Evolutionary conservation across 2,797 vertebrate genomes (phyloP).

Genomic region (Enteromius treurensis): DNA sequence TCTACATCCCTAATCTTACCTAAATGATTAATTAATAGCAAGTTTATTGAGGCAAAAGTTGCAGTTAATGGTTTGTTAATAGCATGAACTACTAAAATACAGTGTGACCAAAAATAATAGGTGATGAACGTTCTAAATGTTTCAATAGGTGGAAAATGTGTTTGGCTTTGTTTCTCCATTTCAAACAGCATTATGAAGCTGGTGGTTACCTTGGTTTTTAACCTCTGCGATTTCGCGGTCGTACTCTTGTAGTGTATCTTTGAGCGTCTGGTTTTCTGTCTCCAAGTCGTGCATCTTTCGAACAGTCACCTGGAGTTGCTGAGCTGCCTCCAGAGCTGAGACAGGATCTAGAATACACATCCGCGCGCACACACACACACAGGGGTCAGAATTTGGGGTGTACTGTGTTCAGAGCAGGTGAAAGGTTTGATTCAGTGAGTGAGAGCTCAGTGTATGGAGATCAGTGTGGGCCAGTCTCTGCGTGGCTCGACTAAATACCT

Average conservation of each 20-base stretch:
- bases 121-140: not conserved
- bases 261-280: conserved; percentile 89
- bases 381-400: not conserved
- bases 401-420: not conserved
- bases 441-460: conserved; percentile 27
- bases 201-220: conserved; percentile 84
- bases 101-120: not conserved
- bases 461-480: conserved; percentile 26
- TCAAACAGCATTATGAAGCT: not conserved
- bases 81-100: not conserved
- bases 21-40: not conserved
- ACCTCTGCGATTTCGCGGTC: conserved; percentile 87
- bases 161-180: not conserved
- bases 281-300: conserved; percentile 89
- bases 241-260: conserved; percentile 87
- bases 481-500: conserved; percentile 35
- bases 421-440: conserved; percentile 34
- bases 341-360: conserved; percentile 78
- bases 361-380: not conserved
- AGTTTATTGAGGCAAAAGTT: not conserved
- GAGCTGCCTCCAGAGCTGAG: conserved; percentile 85
- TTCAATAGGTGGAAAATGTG: not conserved
- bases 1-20: not conserved
- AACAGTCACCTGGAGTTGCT: conserved; percentile 87
- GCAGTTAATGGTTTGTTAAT: not conserved